Base-by-base conservation (phyloP, 2,797 vertebrate genomes). In the Echiichthys vipera region DNA sequence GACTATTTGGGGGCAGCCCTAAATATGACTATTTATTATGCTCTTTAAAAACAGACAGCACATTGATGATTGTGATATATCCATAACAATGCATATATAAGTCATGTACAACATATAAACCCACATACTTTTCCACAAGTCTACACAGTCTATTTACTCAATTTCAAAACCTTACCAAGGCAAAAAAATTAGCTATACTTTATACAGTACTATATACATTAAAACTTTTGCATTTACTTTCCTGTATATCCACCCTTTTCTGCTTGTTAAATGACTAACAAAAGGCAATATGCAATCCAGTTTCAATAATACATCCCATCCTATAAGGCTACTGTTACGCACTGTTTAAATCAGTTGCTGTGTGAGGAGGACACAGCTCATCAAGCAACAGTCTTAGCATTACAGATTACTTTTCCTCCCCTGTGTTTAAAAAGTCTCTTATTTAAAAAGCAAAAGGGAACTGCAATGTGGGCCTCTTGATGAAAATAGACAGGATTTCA, bases 401-500 rank as follows among this genome's bases (percentile, higher is more conserved):
- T 71, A 78, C 84, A 74, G 80, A 85, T 93, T 92, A 93, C 90
- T 94, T 93, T 90, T 76, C 92, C 91, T 92, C 93, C 91, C 93
- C 88, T 83, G 95, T 93, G 94, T 93, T 91, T 93, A 81, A 61
- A 83, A 89, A 89, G 82, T 94, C 83, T 92, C 79, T 87, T 88
- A 89, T 93, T 92, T 95, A 95, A 96, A 94, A 95, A 96, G 95
- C 95, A 93, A 95, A 94, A 93, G 91, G 92, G 92, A 95, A 93
- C 93, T 92, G 79, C 27, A 17, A 64, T 43, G 72, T 87, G 90
- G 81, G 68, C 76, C 88, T 93, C 92, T 95, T 94, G 94, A 93
- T 95, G 93, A 95, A 95, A 95, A 94, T 92, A 92, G 94, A 94
- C 72, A 78, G 84, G 88, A 95, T 94, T 96, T 96, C 95, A 95